Evolutionary conservation across 2,888 invertebrate genomes (phyloP).

Genomic region (Sympetrum striolatum): DNA sequence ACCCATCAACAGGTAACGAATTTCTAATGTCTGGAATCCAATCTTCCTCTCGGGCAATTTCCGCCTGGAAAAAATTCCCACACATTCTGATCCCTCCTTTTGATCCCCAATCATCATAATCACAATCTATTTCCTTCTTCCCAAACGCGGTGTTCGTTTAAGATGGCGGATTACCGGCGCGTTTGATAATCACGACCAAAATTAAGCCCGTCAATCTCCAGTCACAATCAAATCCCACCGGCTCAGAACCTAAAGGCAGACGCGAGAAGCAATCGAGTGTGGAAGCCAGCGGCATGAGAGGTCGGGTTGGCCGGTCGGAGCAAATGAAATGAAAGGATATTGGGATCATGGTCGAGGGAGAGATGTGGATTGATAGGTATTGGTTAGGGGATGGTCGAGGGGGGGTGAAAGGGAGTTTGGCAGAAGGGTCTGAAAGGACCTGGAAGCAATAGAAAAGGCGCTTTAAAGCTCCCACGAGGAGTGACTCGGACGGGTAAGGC

Average conservation of each 20-base stretch:
- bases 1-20: no score
- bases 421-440: not conserved
- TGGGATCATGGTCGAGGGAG: not conserved
- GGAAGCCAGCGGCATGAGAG: not conserved
- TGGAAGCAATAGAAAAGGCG: not conserved
- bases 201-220: not conserved
- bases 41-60: no score
- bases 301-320: not conserved
- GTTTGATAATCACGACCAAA: not conserved
- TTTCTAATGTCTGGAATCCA: no score
- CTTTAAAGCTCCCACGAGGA: not conserved
- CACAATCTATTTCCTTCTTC: no score
- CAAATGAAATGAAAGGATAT: not conserved
- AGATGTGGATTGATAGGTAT: not conserved
- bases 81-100: no score
- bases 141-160: no score
- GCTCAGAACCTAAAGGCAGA: not conserved
- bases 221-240: not conserved
- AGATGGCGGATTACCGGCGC: not conserved
- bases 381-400: not conserved
- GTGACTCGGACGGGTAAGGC: not conserved
- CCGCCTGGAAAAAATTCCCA: no score
- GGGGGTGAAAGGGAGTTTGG: not conserved
- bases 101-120: no score
- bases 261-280: not conserved